A percentile compares a stretch with the other conserved stretches of the same genome.
Conservation (phyloP, 2,113 vertebrate species). For the Etheostoma spectabile region DNA sequence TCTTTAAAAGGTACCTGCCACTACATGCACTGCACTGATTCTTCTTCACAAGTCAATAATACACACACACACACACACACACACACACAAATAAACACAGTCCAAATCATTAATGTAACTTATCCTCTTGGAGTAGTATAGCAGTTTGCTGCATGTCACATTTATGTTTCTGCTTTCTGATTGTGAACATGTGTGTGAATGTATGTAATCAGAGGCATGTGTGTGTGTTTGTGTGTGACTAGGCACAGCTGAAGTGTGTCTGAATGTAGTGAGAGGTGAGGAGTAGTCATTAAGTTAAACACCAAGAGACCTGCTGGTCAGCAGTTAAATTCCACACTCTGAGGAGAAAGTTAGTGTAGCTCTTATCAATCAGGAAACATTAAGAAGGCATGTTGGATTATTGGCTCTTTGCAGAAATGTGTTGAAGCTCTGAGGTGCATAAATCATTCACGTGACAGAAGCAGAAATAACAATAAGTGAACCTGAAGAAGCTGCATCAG, state of each 20-base stretch:
- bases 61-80: constrained; percentile 22
- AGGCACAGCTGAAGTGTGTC: constrained; percentile 56
- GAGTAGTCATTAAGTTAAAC: constrained; percentile 44
- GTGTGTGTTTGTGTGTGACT: constrained; percentile 1
- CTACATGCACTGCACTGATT: constrained; percentile 39
- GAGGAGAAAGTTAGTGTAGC: constrained; percentile 8
- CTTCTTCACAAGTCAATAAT: constrained; percentile 26
- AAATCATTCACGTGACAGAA: constrained; percentile 27
- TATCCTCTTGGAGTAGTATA: not conserved
- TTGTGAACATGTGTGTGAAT: constrained; percentile 14
- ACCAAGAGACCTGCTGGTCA: constrained; percentile 44
- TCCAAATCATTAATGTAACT: constrained; percentile 12
- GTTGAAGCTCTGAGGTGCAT: not conserved
- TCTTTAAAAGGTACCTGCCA: constrained; percentile 55
- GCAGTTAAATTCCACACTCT: constrained; percentile 30
- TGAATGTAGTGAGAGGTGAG: constrained; percentile 34
- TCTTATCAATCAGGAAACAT: constrained; percentile 27
- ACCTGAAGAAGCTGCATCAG: not conserved
- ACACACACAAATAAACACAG: constrained; percentile 3
- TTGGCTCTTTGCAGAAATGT: constrained; percentile 33
- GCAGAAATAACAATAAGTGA: not conserved
- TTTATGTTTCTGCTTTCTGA: constrained; percentile 13
- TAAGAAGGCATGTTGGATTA: constrained; percentile 7
- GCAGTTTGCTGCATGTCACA: constrained; percentile 8
- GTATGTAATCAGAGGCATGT: constrained; percentile 7